Evolutionary conservation across 2,113 vertebrate species (phyloP).

Genomic region (Esox niger): DNA sequence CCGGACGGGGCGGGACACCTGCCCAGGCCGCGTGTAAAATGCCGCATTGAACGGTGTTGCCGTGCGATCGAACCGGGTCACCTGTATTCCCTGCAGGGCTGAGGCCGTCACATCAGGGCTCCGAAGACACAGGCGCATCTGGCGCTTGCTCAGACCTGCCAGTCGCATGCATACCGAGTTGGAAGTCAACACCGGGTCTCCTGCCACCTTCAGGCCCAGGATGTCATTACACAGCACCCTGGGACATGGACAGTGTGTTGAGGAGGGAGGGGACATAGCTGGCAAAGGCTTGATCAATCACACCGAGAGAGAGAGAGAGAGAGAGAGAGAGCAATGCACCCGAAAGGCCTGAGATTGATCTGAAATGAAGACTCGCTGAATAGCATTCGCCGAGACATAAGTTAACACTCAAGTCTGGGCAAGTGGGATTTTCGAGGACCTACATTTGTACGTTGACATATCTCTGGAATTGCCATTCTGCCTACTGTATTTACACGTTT

Average conservation of each 20-base stretch:
- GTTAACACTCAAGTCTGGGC: no score
- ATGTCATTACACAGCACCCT: conserved; percentile 88
- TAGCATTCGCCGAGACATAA: no score
- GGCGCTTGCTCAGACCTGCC: conserved; percentile 84
- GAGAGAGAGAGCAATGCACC: no score
- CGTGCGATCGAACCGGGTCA: no score
- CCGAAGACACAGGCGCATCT: conserved; percentile 84
- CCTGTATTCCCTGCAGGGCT: conserved; percentile 87
- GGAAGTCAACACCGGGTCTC: conserved; percentile 84
- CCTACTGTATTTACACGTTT: neutral
- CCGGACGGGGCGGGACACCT: no score
- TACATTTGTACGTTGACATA: neutral
- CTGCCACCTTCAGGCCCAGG: conserved; percentile 85
- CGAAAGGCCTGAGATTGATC: no score
- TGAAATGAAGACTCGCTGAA: no score
- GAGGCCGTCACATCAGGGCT: conserved; percentile 89
- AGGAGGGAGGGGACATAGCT: neutral
- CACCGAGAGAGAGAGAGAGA: no score
- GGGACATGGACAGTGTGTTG: conserved; percentile 15
- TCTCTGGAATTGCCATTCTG: neutral
- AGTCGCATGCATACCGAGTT: conserved; percentile 85
- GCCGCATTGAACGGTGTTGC: no score
- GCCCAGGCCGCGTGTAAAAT: no score
- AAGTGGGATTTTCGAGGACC: no score
- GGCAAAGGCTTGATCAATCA: neutral